Evolutionary conservation across 1,140 invertebrate genomes (phyloP), one percentile per base, ranked within the genome.

Genomic region (Sitophilus oryzae): DNA sequence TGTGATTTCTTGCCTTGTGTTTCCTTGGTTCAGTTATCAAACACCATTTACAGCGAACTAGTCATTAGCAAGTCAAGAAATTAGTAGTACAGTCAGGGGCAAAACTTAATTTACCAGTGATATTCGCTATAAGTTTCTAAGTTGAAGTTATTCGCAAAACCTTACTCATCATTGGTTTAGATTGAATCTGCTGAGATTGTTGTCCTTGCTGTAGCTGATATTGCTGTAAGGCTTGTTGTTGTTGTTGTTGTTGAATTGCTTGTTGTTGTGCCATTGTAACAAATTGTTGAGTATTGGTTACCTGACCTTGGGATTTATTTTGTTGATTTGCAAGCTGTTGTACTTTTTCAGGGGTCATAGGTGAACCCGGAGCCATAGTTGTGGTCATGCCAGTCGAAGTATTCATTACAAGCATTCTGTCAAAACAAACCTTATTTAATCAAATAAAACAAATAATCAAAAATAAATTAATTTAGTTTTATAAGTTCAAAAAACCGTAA

Each of bases 331-430:
- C 73, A 56, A 75, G 69, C 71, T 77, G 76, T 66, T 74, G 73
- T 38, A 56, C 63, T 61, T 75, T 74, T 19, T 75, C 72, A 6
- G 67, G 63, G 2, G 66, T 68, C 62, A 74, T 69, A 46, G 70
- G 66, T 34, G 68, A 67, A n/a, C 65, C 68, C 6, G 76, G 70
- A 3, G 77, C 74, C 61, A 76, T 74, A 1, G 73, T 52, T 10
- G 60, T 63, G 1, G 66, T 66, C 72, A 79, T 79, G 40, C 77
- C 77, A 1, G 77, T 75, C 14, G 69, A 66, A 1, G 76, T 72
- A 60, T 76, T 81, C 77, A 80, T 79, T 21, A 79, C 71, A 44
- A 79, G 55, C 65, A 80, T 71, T 56, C 78, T 80, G 66, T 61
- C 66, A 70, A 66, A 41, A 65, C 6, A 3, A 54, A 38, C 21